These are phyloP conservation scores for Patiria pectinifera DNA, from an alignment of 53 echinoderm and acorn worm species.

Conservation along the genomic window DNA sequence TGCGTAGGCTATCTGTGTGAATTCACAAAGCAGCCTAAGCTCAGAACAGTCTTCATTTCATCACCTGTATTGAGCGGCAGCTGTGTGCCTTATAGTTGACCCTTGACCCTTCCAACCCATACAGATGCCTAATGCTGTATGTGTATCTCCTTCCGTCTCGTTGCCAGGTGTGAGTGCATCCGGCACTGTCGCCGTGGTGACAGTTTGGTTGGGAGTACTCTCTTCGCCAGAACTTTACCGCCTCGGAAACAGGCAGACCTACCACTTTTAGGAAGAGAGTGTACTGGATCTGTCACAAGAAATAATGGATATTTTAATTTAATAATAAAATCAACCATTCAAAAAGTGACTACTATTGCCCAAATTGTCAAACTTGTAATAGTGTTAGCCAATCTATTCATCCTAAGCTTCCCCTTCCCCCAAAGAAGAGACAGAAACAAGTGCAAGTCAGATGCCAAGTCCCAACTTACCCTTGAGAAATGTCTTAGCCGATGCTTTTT, in stretches of 20 bases:
- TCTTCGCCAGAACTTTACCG: constrained; percentile 83
- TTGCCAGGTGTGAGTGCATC: constrained; percentile 79
- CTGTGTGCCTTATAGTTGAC: constrained; percentile 88
- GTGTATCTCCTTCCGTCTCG: constrained; percentile 85
- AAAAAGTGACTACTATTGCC: background rate
- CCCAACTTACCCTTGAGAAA: constrained; percentile 82
- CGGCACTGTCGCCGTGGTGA: constrained; percentile 58
- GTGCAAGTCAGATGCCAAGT: no score
- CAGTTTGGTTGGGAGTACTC: constrained; percentile 74
- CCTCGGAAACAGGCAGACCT: constrained; percentile 85
- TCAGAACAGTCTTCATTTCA: background rate
- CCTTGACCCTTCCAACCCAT: constrained; percentile 93
- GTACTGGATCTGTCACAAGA: constrained; percentile 83
- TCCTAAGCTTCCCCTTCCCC: no score
- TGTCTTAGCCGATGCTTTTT: constrained; percentile 89
- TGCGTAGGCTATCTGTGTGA: no score
- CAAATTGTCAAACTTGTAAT: no score
- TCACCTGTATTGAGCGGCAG: constrained; percentile 84
- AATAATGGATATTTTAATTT: background rate
- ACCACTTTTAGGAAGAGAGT: constrained; percentile 92
- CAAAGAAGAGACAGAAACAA: no score
- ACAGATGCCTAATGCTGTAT: constrained; percentile 93
- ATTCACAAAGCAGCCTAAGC: background rate
- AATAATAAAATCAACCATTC: background rate
- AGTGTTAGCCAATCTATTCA: no score